These are phyloP conservation scores for Lucinisca nassula DNA, from an alignment of 2,888 invertebrate genomes.

Conservation along the genomic window DNA sequence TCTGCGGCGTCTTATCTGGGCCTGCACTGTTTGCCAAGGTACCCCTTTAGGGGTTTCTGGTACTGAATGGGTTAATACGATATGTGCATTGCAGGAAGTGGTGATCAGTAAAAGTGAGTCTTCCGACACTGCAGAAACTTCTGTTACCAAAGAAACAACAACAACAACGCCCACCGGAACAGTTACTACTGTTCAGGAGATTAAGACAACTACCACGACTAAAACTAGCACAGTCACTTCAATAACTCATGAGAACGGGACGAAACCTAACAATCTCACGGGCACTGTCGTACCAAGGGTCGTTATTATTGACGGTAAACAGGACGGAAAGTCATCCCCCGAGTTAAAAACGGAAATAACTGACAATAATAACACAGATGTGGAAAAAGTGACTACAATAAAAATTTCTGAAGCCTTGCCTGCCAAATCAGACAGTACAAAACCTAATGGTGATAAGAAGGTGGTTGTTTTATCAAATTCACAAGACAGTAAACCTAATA, in stretches of 20 bases:
- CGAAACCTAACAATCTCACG: slow-evolving; percentile 22
- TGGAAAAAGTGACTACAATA: not conserved
- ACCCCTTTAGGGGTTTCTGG: too few species aligned
- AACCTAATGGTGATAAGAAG: not conserved
- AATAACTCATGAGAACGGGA: not conserved
- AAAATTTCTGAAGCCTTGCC: not conserved
- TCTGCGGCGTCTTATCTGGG: too few species aligned
- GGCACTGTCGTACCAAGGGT: slow-evolving; percentile 60
- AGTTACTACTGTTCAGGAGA: slow-evolving; percentile 63
- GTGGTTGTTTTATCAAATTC: slow-evolving; percentile 21
- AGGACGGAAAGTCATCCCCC: not conserved
- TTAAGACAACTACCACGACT: slow-evolving; percentile 74
- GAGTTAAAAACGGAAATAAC: slow-evolving; percentile 21
- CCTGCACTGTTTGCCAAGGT: too few species aligned
- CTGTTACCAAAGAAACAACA: slow-evolving; percentile 37
- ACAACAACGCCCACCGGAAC: slow-evolving; percentile 55
- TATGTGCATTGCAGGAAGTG: not conserved
- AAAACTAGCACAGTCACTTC: slow-evolving; percentile 50
- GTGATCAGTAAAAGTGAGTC: slow-evolving; percentile 8
- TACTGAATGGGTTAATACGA: too few species aligned
- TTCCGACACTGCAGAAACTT: not conserved
- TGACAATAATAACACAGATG: slow-evolving; percentile 3
- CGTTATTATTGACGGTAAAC: slow-evolving; percentile 37
- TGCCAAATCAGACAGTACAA: not conserved
- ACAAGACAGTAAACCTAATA: slow-evolving; percentile 66